phyloP scores from a whole-genome alignment of 2,797 vertebrate genomes.

The Phataginus tetradactyla region DNA sequence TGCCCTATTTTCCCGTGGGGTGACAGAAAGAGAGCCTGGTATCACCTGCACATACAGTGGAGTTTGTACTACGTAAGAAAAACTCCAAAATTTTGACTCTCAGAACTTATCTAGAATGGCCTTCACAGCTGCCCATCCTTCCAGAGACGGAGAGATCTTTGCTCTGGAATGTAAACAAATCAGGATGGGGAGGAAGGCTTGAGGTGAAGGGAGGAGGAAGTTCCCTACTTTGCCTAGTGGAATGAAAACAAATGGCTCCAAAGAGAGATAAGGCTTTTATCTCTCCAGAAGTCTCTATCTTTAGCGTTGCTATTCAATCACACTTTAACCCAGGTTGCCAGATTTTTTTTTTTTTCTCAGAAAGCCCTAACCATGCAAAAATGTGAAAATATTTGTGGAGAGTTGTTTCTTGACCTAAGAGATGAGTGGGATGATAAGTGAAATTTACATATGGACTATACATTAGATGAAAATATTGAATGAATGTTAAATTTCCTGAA shows the following conservation, averaged over 20 bases:
- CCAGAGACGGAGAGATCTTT: not conserved
- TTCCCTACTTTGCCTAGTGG: not conserved
- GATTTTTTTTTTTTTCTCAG: not conserved
- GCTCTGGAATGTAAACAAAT: conserved; percentile 2
- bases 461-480: not conserved
- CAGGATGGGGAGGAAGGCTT: not conserved
- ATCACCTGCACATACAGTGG: not conserved
- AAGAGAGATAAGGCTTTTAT: not conserved
- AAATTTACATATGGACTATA: not conserved
- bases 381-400: not conserved
- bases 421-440: not conserved
- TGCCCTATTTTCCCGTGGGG: not conserved
- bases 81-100: conserved; percentile 15
- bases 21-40: not conserved
- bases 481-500: conserved; percentile 24
- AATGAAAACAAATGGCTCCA: not conserved
- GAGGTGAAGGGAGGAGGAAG: not conserved
- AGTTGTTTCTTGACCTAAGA: not conserved
- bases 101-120: not conserved
- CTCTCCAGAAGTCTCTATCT: not conserved
- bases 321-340: not conserved
- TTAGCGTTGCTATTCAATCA: not conserved
- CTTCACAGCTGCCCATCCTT: not conserved
- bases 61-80: not conserved
- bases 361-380: not conserved